phyloP scores from a whole-genome alignment of 2,888 invertebrate species.

The Drosophila flavopinicola region DNA sequence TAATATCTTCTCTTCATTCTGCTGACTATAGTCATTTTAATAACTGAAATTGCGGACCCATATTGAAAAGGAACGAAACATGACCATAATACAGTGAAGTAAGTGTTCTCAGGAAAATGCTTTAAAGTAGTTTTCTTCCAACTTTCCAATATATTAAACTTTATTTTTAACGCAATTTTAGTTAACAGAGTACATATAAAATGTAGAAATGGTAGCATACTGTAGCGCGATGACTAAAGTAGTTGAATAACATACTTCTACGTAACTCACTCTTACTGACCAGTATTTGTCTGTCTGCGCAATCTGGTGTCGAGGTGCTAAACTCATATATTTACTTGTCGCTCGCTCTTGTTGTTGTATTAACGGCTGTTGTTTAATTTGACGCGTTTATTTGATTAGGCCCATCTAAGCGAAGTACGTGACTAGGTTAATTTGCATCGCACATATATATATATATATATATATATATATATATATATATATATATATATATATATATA shows the following conservation, averaged over 20 bases:
- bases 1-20: too few species aligned
- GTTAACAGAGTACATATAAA: constrained; percentile 14
- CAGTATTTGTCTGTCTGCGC: constrained; percentile 23
- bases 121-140: too few species aligned
- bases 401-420: constrained; percentile 72
- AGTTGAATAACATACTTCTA: constrained; percentile 10
- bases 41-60: too few species aligned
- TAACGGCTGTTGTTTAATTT: constrained; percentile 69
- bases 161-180: too few species aligned
- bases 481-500: too few species aligned
- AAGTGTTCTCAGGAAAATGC: too few species aligned
- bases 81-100: too few species aligned
- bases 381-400: constrained; percentile 78
- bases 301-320: constrained; percentile 66
- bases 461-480: not conserved
- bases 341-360: constrained; percentile 37
- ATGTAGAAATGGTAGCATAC: constrained; percentile 31
- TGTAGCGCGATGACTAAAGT: constrained; percentile 26
- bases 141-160: too few species aligned
- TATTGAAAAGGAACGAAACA: too few species aligned
- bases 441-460: constrained; percentile 5
- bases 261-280: constrained; percentile 7
- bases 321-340: constrained; percentile 69
- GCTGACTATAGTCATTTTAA: too few species aligned
- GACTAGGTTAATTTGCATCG: constrained; percentile 70